Percentiles rank a stretch among this genome's conserved stretches.
Evolutionary conservation across 2,113 vertebrate species (phyloP).

Genomic region (Phasianus colchicus): DNA sequence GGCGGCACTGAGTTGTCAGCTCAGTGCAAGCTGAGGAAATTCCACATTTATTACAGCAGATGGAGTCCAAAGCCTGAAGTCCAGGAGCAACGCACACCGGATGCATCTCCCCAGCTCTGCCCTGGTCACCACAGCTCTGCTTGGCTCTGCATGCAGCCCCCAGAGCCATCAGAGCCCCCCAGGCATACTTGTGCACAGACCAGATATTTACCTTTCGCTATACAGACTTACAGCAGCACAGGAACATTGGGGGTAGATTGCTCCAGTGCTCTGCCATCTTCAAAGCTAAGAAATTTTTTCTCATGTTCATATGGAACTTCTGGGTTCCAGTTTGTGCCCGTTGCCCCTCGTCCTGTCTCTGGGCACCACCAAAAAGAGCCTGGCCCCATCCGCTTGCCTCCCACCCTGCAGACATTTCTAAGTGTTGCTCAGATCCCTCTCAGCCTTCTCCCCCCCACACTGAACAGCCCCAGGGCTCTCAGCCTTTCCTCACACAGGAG

Average conservation of each 20-base stretch:
- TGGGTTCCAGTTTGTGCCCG: neutral
- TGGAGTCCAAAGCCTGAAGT: neutral
- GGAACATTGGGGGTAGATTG: neutral
- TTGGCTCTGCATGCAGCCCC: neutral
- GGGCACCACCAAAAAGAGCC: too few relatives aligned
- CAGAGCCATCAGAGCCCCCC: fast-evolving
- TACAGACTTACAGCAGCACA: neutral
- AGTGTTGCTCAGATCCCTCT: neutral
- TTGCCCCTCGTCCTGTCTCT: neutral
- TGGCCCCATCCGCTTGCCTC: neutral
- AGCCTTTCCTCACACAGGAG: neutral
- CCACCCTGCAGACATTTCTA: neutral
- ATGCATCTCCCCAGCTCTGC: neutral
- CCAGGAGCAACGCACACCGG: fast-evolving
- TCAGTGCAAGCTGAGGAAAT: neutral
- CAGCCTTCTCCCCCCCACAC: neutral
- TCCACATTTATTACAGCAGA: constrained; percentile 56
- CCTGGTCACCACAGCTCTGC: neutral
- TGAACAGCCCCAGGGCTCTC: neutral
- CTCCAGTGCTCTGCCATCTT: neutral
- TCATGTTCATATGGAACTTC: too few relatives aligned
- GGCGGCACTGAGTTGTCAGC: fast-evolving
- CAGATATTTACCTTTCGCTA: neutral
- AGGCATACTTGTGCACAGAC: too few relatives aligned
- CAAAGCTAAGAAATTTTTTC: too few relatives aligned